These are phyloP conservation scores for Pseudanteris insignis DNA, from an alignment of 2,888 invertebrate genomes.

Conservation along the genomic window DNA sequence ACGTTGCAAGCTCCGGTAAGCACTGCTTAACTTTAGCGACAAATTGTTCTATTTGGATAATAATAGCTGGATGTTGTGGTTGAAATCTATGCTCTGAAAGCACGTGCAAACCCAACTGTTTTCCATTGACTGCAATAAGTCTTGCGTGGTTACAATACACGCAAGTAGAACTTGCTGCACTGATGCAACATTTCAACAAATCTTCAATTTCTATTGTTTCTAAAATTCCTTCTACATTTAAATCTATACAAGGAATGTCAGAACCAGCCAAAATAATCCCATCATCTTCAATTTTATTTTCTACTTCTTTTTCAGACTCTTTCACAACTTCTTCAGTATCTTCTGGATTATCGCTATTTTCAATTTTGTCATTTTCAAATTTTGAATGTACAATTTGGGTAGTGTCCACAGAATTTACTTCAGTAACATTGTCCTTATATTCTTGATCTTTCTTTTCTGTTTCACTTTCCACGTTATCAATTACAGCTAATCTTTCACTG, in stretches of 20 bases:
- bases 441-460: constrained; percentile 14
- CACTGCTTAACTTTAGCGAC: constrained; percentile 73
- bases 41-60: constrained; percentile 68
- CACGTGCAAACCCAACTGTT: constrained; percentile 81
- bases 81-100: constrained; percentile 81
- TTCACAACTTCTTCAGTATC: background rate
- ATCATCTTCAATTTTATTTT: constrained; percentile 53
- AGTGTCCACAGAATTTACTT: background rate
- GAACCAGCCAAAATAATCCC: constrained; percentile 71
- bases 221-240: constrained; percentile 78
- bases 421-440: constrained; percentile 17
- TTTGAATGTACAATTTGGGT: too few species aligned
- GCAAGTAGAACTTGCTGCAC: constrained; percentile 76
- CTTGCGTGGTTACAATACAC: constrained; percentile 88
- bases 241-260: constrained; percentile 73
- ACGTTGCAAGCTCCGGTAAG: constrained; percentile 68
- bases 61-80: constrained; percentile 64
- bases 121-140: constrained; percentile 85
- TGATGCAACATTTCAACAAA: constrained; percentile 78
- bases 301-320: background rate
- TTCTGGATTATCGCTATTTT: background rate
- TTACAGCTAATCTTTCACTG: constrained; percentile 55
- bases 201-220: constrained; percentile 79
- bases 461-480: constrained; percentile 51
- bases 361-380: background rate